Percentiles rank a stretch among this genome's conserved stretches.
Evolutionary conservation across 2,113 vertebrate genomes (phyloP).

Genomic region (Caranx melampygus): DNA sequence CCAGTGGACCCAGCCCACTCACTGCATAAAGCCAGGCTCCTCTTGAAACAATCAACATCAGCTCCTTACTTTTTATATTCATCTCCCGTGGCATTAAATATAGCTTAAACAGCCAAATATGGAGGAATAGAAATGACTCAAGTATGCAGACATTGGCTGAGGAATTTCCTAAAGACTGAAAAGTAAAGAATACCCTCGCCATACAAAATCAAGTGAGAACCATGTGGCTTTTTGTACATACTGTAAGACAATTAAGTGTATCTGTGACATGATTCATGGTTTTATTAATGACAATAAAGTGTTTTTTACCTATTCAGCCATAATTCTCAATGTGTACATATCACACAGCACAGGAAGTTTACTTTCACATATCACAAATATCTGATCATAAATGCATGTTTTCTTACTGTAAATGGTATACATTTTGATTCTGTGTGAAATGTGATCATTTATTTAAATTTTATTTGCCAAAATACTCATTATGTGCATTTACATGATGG

Average conservation of each 20-base stretch:
- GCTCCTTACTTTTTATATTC: conserved; percentile 36
- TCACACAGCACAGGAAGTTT: not conserved
- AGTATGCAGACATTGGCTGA: conserved; percentile 18
- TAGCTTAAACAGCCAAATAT: conserved; percentile 33
- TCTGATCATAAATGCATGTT: not conserved
- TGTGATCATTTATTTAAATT: conserved; percentile 3
- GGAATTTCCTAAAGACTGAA: conserved; percentile 2
- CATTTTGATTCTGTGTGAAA: conserved; percentile 29
- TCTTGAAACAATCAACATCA: conserved; percentile 24
- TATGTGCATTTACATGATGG: conserved; percentile 4
- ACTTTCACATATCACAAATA: not conserved
- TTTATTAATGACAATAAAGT: conserved; percentile 52
- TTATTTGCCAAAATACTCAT: conserved; percentile 12
- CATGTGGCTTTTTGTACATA: conserved; percentile 50
- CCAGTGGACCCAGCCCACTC: conserved; percentile 54
- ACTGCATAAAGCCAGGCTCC: conserved; percentile 58
- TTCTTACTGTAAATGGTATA: conserved; percentile 17
- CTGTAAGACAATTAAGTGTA: conserved; percentile 49
- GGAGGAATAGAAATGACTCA: conserved; percentile 36
- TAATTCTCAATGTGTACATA: not conserved
- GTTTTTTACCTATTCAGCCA: conserved; percentile 53
- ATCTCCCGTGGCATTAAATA: conserved; percentile 33
- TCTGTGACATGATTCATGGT: conserved; percentile 37
- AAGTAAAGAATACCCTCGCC: not conserved
- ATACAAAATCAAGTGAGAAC: not conserved